Evolutionary conservation across 2,797 vertebrate genomes (phyloP), one percentile per base, ranked within the genome.

Genomic region (Gallinago stenura): DNA sequence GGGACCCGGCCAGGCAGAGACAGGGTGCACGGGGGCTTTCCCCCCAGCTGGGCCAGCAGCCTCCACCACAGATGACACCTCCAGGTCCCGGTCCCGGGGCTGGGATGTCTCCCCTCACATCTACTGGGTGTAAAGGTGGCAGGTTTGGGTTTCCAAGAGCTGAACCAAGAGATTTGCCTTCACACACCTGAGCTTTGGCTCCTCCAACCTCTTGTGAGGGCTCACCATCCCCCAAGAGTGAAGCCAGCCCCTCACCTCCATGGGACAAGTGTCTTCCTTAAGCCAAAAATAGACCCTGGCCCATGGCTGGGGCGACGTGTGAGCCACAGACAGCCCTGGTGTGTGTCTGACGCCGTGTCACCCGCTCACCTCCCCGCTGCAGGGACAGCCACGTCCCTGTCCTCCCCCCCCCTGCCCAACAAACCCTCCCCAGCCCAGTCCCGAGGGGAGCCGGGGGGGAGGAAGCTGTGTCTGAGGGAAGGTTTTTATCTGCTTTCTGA

Each of bases 21-120:
- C 0, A 1, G 1, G 28, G 16, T 2, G 20, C 21, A 2, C 12
- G 0, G 1, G 35, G 9, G 3, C 3, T 56, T 37, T 41, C 19
- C 56, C 51, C 41, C 20, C 46, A 10, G 28, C 78, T 21, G 35
- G 28, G 15, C 69, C 60, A 18, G 26, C 25, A 12, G 3, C 43
- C 39, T 43, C 26, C 8, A 6, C 11, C 17, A 0, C 6, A 16
- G 43, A 4, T 8, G 9, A 1, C 15, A 0, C 57, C 24, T n/a
- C 57, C 64, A 26, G 13, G 5, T 48, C 8, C 57, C 7, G 0
- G 6, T 37, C n/a, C 64, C 1, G 0, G 30, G 7, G 8, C 62
- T 25, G 50, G 46, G 33, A 10, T n/a, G 5, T 19, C 57, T 70
- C 73, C 31, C 37, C 54, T 43, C 1, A 3, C 18, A 1, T 19